Evolutionary conservation across 37 sponge, comb jelly and placozoan genomes (phyloP).

Genomic region (Bolinopsis microptera): DNA sequence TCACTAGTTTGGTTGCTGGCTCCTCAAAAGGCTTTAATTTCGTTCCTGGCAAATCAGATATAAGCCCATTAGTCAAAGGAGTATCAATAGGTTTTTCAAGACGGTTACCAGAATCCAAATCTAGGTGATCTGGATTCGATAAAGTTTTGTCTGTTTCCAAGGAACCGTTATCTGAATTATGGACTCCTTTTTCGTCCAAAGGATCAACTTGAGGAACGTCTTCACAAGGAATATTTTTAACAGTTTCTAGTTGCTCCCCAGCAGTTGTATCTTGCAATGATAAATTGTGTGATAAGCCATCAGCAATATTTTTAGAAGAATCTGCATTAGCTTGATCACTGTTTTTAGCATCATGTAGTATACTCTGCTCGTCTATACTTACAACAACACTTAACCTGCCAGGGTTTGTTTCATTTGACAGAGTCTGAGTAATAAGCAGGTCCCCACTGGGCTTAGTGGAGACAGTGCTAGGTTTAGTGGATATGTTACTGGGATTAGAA

Average conservation of each 20-base stretch:
- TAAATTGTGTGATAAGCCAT: background rate
- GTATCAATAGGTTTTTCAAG: background rate
- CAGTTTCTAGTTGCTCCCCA: no score
- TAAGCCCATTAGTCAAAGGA: background rate
- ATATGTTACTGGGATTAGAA: background rate
- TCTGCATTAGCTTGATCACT: background rate
- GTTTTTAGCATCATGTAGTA: background rate
- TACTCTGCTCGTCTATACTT: background rate
- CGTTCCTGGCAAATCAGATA: background rate
- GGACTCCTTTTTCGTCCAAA: no score
- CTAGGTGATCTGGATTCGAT: no score
- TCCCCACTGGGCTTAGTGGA: background rate
- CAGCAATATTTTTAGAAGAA: background rate
- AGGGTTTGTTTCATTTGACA: background rate
- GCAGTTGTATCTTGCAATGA: no score
- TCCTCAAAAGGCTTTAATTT: no score
- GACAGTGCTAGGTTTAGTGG: background rate
- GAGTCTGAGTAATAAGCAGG: background rate
- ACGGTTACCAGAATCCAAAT: no score
- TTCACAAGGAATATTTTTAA: no score
- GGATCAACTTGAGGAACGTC: no score
- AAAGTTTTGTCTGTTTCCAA: no score
- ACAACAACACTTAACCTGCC: constrained; percentile 10
- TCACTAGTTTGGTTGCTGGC: no score
- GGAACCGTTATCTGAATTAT: no score